These are phyloP conservation scores for Cebidichthys violaceus DNA, from an alignment of 2,113 vertebrate genomes.

Conservation along the genomic window DNA sequence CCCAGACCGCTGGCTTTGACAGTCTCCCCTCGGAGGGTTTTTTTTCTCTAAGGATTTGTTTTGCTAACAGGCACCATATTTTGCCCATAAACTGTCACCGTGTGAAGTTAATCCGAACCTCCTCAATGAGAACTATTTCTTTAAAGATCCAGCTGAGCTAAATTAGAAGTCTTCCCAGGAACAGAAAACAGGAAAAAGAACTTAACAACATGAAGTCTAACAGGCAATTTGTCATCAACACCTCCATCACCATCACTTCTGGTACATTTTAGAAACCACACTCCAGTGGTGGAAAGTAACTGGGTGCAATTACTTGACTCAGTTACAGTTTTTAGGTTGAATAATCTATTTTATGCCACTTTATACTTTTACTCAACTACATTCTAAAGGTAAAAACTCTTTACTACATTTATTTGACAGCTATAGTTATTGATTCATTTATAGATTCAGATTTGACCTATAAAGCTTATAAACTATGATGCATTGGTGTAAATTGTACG, in stretches of 20 bases:
- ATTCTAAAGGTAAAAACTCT: neutral
- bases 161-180: slow-evolving; percentile 53
- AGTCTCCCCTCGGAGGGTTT: slow-evolving; percentile 55
- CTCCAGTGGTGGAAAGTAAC: neutral
- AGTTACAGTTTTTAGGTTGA: neutral
- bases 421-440: neutral
- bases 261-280: neutral
- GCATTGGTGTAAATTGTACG: neutral
- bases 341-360: neutral
- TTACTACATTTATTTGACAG: neutral
- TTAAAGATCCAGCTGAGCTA: slow-evolving; percentile 43
- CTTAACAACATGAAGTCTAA: neutral
- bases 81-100: slow-evolving; percentile 78
- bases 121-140: slow-evolving; percentile 52
- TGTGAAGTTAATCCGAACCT: slow-evolving; percentile 77
- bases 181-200: slow-evolving; percentile 4
- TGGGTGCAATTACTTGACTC: neutral
- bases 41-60: slow-evolving; percentile 77
- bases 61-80: slow-evolving; percentile 83
- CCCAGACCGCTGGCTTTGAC: slow-evolving; percentile 68
- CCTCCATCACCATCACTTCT: neutral
- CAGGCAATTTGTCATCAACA: neutral
- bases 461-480: neutral
- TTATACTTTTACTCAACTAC: neutral
- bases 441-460: neutral